Evolutionary conservation across 2,113 vertebrate genomes (phyloP).

Genomic region (Halcyon malimbica): DNA sequence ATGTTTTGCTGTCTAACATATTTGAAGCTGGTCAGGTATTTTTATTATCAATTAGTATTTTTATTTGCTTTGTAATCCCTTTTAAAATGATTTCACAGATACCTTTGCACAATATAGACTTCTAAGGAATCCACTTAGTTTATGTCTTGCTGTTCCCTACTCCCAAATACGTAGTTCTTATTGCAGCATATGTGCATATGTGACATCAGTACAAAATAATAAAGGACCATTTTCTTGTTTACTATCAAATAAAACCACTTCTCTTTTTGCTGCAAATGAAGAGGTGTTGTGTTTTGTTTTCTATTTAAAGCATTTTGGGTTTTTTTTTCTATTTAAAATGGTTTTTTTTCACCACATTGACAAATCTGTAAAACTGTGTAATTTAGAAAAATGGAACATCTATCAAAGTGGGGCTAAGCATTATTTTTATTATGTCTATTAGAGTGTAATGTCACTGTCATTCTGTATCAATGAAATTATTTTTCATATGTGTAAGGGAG

Average conservation of each 20-base stretch:
- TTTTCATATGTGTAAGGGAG: neutral
- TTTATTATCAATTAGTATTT: neutral
- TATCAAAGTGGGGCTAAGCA: neutral
- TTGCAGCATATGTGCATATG: neutral
- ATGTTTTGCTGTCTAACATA: neutral
- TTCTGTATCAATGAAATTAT: neutral
- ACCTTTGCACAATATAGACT: neutral
- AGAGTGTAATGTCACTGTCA: neutral
- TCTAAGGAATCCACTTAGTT: neutral
- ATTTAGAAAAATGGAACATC: neutral
- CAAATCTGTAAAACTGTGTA: neutral
- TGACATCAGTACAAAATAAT: neutral
- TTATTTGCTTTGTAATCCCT: neutral
- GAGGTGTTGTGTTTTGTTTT: neutral
- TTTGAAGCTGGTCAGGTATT: neutral
- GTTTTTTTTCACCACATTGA: rapidly evolving
- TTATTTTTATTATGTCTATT: constrained; percentile 8
- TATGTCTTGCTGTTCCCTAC: neutral
- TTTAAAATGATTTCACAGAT: neutral
- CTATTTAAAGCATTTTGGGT: neutral
- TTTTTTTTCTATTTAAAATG: neutral
- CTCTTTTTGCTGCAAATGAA: neutral
- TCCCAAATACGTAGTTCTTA: neutral
- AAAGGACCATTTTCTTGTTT: neutral
- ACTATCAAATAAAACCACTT: neutral